phyloP scores from a whole-genome alignment of 2,113 vertebrate species.

The Numenius arquata region DNA sequence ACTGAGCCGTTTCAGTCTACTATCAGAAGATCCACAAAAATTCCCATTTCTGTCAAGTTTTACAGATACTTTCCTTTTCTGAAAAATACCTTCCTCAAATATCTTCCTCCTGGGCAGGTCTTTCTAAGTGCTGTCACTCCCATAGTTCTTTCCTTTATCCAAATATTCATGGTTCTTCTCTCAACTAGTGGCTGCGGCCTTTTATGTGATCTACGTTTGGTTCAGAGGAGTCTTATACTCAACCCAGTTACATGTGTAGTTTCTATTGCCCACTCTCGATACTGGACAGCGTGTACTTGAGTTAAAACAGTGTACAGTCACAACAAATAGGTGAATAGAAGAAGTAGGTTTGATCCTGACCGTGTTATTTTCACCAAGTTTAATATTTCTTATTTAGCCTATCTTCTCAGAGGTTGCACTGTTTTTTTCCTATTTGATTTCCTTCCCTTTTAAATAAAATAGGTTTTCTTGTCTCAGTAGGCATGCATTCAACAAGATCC shows the following conservation, averaged over 20 bases:
- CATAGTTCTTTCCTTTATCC: background rate
- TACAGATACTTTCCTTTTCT: background rate
- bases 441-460: background rate
- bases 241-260: background rate
- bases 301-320: background rate
- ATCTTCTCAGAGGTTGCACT: background rate
- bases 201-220: background rate
- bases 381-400: background rate
- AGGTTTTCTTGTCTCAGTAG: background rate
- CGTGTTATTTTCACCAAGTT: background rate
- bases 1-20: background rate
- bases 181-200: background rate
- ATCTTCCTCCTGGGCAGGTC: background rate
- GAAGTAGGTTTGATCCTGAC: background rate
- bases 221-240: background rate
- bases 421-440: background rate
- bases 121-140: background rate
- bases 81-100: background rate
- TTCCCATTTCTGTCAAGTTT: background rate
- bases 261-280: background rate
- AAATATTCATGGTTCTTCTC: background rate
- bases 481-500: background rate
- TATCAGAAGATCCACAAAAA: background rate
- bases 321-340: background rate
- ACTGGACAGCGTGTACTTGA: background rate